phyloP scores from a whole-genome alignment of 1,140 invertebrate genomes.

The Pseudomyrmex cubaensis region DNA sequence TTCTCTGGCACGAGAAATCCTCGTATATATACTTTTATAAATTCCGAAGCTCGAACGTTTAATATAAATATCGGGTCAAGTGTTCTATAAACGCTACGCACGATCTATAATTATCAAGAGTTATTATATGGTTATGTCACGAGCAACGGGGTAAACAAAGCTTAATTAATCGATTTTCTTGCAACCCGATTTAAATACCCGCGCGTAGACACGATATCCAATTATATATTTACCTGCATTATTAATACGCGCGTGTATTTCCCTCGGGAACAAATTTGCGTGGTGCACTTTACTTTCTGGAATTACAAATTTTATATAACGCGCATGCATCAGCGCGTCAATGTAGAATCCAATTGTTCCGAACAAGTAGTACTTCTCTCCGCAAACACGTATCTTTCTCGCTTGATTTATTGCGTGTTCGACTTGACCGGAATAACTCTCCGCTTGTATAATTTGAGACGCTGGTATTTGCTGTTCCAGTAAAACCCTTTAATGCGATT shows the following conservation, averaged over 20 bases:
- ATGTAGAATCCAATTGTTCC: too few species aligned
- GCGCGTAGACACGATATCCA: too few species aligned
- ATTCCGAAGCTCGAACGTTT: background rate
- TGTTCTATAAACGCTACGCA: background rate
- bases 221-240: background rate
- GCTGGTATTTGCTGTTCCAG: background rate
- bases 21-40: background rate
- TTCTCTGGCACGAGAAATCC: too few species aligned
- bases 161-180: conserved; percentile 9
- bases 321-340: too few species aligned
- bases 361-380: too few species aligned
- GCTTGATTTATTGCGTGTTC: background rate
- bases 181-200: background rate
- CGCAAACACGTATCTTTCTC: too few species aligned
- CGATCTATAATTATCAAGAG: background rate
- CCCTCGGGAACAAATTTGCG: background rate
- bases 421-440: background rate
- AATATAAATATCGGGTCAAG: background rate
- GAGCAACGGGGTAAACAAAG: background rate
- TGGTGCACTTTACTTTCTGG: background rate
- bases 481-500: conserved; percentile 15
- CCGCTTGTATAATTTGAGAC: background rate
- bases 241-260: background rate
- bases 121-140: background rate
- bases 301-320: background rate